These are phyloP conservation scores for Piaya cayana DNA, from an alignment of 2,113 vertebrate species.

Conservation along the genomic window DNA sequence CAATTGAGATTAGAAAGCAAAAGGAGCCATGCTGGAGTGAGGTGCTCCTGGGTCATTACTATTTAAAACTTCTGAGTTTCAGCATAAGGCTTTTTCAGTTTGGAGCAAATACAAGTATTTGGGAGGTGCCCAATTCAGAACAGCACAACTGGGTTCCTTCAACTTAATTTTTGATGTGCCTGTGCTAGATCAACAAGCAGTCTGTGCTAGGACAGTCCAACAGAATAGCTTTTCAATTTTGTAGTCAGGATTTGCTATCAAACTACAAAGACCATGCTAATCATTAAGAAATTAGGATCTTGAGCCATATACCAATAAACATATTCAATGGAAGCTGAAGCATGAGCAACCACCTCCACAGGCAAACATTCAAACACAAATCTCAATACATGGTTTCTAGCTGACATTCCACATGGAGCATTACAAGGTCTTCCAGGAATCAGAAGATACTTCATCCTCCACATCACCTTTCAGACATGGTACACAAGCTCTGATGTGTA, in stretches of 20 bases:
- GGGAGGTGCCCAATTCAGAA: not conserved
- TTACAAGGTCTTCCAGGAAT: not conserved
- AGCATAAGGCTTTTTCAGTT: not conserved
- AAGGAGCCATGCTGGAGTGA: no score
- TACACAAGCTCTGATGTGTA: not conserved
- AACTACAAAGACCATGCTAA: not conserved
- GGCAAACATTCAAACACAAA: not conserved
- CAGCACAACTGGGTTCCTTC: not conserved
- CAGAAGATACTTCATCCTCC: not conserved
- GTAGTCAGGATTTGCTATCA: not conserved
- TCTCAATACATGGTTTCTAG: not conserved
- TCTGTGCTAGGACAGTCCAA: not conserved
- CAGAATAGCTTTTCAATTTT: not conserved
- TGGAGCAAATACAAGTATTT: not conserved
- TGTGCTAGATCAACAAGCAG: not conserved
- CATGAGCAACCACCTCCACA: not conserved
- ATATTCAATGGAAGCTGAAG: constrained; percentile 27
- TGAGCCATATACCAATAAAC: not conserved
- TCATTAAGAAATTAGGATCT: not conserved
- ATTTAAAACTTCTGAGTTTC: not conserved
- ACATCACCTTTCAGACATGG: not conserved
- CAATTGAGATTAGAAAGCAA: not conserved
- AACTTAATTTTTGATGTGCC: not conserved
- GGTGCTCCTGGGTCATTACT: no score
- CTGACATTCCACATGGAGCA: accelerated